These are phyloP conservation scores for Eclectus roratus DNA, from an alignment of 2,113 vertebrate species.

Conservation along the genomic window DNA sequence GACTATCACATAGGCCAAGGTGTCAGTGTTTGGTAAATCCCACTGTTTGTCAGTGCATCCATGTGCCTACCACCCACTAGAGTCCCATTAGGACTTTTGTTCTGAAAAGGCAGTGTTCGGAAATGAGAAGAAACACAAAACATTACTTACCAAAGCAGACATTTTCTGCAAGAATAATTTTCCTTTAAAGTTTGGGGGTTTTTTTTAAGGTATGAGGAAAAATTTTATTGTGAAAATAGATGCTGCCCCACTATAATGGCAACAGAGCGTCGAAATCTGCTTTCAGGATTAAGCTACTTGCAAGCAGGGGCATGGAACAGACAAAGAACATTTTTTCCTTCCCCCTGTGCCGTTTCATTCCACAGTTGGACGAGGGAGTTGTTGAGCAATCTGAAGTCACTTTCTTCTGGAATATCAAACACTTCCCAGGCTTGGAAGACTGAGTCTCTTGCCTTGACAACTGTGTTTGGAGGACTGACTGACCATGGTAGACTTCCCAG, in stretches of 20 bases:
- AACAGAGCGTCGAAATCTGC: background rate
- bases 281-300: background rate
- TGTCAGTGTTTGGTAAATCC: background rate
- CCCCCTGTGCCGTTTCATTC: background rate
- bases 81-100: background rate
- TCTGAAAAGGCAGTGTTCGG: background rate
- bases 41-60: background rate
- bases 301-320: background rate
- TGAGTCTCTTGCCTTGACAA: background rate
- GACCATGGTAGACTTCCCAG: background rate
- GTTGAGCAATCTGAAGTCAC: background rate
- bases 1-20: fast-evolving
- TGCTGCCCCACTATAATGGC: too few species aligned
- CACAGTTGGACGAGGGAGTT: background rate
- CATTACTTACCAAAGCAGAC: background rate
- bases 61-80: background rate
- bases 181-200: background rate
- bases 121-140: background rate
- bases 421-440: background rate
- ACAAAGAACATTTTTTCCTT: background rate
- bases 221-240: background rate
- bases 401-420: background rate
- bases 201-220: background rate
- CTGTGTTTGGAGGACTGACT: background rate
- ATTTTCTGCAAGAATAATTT: background rate